Evolutionary conservation across 1,140 invertebrate genomes (phyloP).

Genomic region (Cecropterus lyciades): DNA sequence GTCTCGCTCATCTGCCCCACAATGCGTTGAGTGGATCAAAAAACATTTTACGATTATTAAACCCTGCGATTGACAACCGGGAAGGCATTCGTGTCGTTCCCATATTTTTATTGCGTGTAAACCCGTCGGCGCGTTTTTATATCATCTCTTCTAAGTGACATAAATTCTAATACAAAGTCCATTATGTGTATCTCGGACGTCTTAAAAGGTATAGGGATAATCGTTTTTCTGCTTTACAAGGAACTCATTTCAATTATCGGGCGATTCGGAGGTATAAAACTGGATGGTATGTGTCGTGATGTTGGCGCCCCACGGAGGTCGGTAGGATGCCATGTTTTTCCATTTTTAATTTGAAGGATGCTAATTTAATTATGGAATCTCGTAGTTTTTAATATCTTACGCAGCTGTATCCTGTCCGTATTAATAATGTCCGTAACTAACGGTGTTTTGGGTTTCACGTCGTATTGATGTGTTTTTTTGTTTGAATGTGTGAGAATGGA

Average conservation of each 20-base stretch:
- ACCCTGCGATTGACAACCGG: conserved; percentile 79
- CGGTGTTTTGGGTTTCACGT: conserved; percentile 42
- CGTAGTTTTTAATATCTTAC: conserved; percentile 58
- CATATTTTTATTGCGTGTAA: conserved; percentile 84
- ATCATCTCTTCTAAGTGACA: conserved; percentile 82
- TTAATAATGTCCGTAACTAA: conserved; percentile 64
- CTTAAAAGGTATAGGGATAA: conserved; percentile 82
- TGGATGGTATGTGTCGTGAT: conserved; percentile 69
- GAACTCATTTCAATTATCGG: conserved; percentile 83
- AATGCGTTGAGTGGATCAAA: conserved; percentile 66
- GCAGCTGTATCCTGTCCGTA: conserved; percentile 69
- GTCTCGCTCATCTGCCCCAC: conserved; percentile 22
- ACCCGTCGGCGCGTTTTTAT: conserved; percentile 80
- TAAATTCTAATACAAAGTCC: conserved; percentile 84
- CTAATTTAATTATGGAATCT: conserved; percentile 81
- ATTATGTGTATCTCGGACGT: conserved; percentile 82
- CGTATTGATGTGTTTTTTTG: conserved; percentile 13
- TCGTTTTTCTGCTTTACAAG: conserved; percentile 82
- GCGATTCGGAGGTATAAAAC: conserved; percentile 79
- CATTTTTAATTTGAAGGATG: conserved; percentile 69
- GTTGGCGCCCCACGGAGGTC: conserved; percentile 69
- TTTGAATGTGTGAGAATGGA: background rate
- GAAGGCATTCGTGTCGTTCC: conserved; percentile 76
- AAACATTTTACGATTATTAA: conserved; percentile 83
- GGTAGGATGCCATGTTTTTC: conserved; percentile 57